phyloP scores from a whole-genome alignment of 2,888 invertebrate species.

The Axea sp. region DNA sequence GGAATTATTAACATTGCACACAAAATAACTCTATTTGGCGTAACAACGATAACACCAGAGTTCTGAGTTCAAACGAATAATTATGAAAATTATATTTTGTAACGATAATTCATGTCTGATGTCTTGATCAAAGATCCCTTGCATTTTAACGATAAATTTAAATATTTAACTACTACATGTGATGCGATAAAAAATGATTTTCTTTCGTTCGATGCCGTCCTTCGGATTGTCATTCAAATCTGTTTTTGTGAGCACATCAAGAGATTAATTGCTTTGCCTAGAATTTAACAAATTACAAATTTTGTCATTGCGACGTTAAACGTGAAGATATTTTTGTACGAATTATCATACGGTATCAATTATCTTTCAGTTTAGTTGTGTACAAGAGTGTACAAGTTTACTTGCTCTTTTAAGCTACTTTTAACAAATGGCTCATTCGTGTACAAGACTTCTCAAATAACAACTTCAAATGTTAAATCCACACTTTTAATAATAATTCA shows the following conservation, averaged over 20 bases:
- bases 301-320: not conserved
- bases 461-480: too few relatives aligned
- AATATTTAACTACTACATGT: slow-evolving; percentile 49
- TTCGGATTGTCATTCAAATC: slow-evolving; percentile 58
- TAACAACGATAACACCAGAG: slow-evolving; percentile 17
- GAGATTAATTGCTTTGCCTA: slow-evolving; percentile 34
- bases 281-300: slow-evolving; percentile 2
- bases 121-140: slow-evolving; percentile 52
- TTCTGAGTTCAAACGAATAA: slow-evolving; percentile 29
- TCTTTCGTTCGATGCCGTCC: slow-evolving; percentile 36
- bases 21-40: slow-evolving; percentile 14
- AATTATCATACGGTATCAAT: not conserved
- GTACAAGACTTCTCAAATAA: too few relatives aligned
- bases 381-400: too few relatives aligned
- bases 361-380: too few relatives aligned
- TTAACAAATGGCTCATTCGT: too few relatives aligned
- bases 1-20: slow-evolving; percentile 21
- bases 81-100: slow-evolving; percentile 52
- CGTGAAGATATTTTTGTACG: slow-evolving; percentile 1
- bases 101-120: slow-evolving; percentile 44
- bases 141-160: slow-evolving; percentile 51
- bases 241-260: slow-evolving; percentile 31
- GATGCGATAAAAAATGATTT: slow-evolving; percentile 53
- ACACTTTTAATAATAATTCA: too few relatives aligned
- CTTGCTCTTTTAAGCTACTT: too few relatives aligned